Evolutionary conservation across 2,113 vertebrate genomes (phyloP).

Genomic region (Agapornis roseicollis): DNA sequence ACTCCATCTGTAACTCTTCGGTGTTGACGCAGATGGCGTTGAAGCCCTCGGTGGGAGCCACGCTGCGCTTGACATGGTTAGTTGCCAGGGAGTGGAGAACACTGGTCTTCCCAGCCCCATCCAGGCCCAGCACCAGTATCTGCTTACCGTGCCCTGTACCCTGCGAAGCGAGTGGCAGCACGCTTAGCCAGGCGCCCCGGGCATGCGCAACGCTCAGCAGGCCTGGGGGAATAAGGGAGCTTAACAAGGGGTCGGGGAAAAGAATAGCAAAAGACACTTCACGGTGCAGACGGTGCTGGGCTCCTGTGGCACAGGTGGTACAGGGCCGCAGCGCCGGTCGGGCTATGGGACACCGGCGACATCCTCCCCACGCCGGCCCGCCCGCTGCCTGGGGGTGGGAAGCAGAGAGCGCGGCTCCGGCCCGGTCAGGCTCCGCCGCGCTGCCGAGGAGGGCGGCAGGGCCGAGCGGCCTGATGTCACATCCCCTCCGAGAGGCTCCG

Average conservation of each 20-base stretch:
- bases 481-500: background rate
- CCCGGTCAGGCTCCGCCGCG: background rate
- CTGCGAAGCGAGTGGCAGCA: slow-evolving; percentile 61
- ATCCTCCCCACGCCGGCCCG: background rate
- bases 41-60: slow-evolving; percentile 85
- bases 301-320: background rate
- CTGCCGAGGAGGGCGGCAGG: background rate
- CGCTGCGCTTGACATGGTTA: slow-evolving; percentile 75
- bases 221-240: background rate
- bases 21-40: slow-evolving; percentile 83
- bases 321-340: background rate
- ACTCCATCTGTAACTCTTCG: slow-evolving; percentile 83
- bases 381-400: background rate
- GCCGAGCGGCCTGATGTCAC: background rate
- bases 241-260: background rate
- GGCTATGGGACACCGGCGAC: background rate
- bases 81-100: slow-evolving; percentile 83
- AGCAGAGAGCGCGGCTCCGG: background rate
- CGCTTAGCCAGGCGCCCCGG: background rate
- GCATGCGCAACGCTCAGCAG: background rate
- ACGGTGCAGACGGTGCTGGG: background rate
- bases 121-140: slow-evolving; percentile 90
- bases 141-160: slow-evolving; percentile 68
- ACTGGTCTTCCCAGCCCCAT: slow-evolving; percentile 93
- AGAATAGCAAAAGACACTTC: background rate